Evolutionary conservation across 2,888 invertebrate genomes (phyloP).

Genomic region (Crocallis elinguaria): DNA sequence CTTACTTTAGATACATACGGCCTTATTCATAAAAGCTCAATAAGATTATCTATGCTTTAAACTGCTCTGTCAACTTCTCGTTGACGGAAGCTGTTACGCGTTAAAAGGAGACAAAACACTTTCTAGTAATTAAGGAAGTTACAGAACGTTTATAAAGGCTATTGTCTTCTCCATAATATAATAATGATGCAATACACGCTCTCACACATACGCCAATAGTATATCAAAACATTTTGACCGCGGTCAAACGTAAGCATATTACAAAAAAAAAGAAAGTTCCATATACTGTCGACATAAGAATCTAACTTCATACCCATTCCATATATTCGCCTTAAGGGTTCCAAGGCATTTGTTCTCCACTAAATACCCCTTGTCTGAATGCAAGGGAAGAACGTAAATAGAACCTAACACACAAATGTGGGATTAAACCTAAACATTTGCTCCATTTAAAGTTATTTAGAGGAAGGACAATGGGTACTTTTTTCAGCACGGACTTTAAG

Average conservation of each 20-base stretch:
- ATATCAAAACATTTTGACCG: no score
- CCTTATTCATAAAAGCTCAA: no score
- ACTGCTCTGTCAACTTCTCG: no score
- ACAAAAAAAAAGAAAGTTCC: not conserved
- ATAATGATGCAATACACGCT: no score
- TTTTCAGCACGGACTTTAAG: not conserved
- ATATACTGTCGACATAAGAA: not conserved
- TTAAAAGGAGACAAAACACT: no score
- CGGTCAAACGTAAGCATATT: not conserved
- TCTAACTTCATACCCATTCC: not conserved
- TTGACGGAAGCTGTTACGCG: no score
- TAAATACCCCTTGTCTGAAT: constrained; percentile 13
- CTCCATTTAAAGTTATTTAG: constrained; percentile 24
- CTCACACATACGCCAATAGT: no score
- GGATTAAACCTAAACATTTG: constrained; percentile 24
- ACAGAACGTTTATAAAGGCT: no score
- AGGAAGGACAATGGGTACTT: constrained; percentile 4
- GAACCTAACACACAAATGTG: constrained; percentile 14
- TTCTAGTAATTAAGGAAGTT: no score
- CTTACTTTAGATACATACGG: no score
- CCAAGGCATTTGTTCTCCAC: constrained; percentile 17
- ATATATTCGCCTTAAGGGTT: constrained; percentile 2
- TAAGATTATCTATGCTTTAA: no score
- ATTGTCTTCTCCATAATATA: no score
- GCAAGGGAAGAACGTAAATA: constrained; percentile 14